These are phyloP conservation scores for Chrysogorgia sp. DNA, from an alignment of 92 coral and sea anemone species.

Conservation along the genomic window DNA sequence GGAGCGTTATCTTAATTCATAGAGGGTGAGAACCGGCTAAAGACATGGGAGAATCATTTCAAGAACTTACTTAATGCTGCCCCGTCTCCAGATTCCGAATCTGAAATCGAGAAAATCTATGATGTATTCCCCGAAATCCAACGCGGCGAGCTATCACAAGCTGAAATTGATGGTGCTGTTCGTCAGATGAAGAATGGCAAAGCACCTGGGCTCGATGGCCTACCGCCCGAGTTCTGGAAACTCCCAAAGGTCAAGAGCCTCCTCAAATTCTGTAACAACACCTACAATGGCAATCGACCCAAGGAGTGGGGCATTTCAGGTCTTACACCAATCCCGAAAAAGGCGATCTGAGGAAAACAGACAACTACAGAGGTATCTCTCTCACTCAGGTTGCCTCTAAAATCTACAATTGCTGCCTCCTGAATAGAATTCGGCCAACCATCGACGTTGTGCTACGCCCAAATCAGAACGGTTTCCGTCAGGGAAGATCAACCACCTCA, in stretches of 20 bases:
- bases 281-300: conserved; percentile 37
- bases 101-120: neutral
- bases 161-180: neutral
- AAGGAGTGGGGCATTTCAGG: conserved; percentile 46
- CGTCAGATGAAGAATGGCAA: neutral
- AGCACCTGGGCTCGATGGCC: conserved; percentile 28
- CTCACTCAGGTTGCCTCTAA: conserved; percentile 30
- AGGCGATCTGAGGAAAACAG: neutral
- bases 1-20: neutral
- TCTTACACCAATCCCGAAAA: conserved; percentile 12
- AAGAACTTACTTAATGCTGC: conserved; percentile 9
- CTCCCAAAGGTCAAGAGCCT: conserved; percentile 34
- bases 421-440: conserved; percentile 2
- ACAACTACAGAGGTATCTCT: conserved; percentile 17
- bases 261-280: conserved; percentile 43
- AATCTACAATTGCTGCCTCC: neutral
- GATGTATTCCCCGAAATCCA: neutral
- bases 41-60: conserved; percentile 10
- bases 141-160: neutral
- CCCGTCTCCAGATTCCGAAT: neutral
- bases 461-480: conserved; percentile 17
- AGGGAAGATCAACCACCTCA: neutral
- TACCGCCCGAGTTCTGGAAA: conserved; percentile 43
- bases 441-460: neutral
- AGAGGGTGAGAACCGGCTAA: neutral